Conservation (phyloP, 2,888 invertebrate species). For the Tuta absoluta region DNA sequence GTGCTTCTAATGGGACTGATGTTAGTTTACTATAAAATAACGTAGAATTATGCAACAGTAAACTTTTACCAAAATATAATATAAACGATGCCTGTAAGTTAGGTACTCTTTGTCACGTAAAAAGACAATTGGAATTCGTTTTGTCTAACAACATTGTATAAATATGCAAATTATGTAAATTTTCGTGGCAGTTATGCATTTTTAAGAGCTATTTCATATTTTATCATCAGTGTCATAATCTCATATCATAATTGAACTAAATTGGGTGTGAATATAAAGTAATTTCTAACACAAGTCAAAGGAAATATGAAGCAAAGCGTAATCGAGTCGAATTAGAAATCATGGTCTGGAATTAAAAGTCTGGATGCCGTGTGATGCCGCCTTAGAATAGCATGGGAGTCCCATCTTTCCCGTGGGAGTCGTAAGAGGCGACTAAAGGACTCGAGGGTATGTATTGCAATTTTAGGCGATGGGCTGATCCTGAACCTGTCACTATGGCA, state of each 20-base stretch:
- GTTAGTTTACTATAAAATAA: neutral
- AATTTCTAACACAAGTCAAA: conserved; percentile 4
- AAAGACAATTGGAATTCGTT: neutral
- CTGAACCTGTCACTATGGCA: too few species aligned
- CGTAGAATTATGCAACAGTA: neutral
- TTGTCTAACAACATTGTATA: neutral
- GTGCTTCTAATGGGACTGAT: neutral
- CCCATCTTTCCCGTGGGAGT: too few species aligned
- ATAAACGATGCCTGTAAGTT: neutral
- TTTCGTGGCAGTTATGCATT: conserved; percentile 11
- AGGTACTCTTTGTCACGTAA: neutral
- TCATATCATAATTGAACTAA: neutral
- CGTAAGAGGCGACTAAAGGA: too few species aligned
- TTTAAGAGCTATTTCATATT: neutral
- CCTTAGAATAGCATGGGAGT: too few species aligned
- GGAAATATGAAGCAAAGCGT: conserved; percentile 8
- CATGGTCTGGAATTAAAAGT: too few species aligned
- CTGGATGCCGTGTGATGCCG: too few species aligned
- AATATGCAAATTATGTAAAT: conserved; percentile 12
- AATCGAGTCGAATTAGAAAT: neutral
- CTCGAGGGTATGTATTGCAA: too few species aligned
- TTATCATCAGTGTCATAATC: conserved; percentile 2
- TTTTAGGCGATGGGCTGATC: too few species aligned
- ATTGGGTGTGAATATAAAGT: conserved; percentile 15
- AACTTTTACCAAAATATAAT: neutral